Conservation (phyloP, 2,888 invertebrate genomes). For the Trachelus iudaicus region DNA sequence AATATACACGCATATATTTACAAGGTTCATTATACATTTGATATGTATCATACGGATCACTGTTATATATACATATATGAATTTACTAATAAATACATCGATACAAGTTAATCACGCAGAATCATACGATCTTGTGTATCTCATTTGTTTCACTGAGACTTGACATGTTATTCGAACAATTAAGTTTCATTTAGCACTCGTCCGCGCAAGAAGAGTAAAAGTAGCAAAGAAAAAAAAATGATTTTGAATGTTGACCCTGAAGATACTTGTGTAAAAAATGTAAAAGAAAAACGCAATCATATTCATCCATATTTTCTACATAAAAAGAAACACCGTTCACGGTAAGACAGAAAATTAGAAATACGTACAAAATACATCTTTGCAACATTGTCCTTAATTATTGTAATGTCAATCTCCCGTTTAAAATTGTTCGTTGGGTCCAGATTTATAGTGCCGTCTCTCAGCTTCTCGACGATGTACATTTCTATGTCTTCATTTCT, state of each 20-base stretch:
- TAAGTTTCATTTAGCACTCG: too few relatives aligned
- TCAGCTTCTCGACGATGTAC: not conserved
- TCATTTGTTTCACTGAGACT: not conserved
- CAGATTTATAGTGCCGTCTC: not conserved
- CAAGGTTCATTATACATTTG: constrained; percentile 33
- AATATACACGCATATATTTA: constrained; percentile 21
- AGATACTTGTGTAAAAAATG: not conserved
- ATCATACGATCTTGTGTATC: not conserved
- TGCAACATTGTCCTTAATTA: not conserved
- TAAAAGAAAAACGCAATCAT: not conserved
- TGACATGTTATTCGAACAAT: too few relatives aligned
- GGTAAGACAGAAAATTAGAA: not conserved
- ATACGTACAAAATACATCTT: not conserved
- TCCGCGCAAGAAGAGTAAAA: too few relatives aligned
- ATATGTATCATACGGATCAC: constrained; percentile 33
- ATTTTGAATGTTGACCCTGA: not conserved
- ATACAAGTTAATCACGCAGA: constrained; percentile 11
- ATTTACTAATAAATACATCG: constrained; percentile 42
- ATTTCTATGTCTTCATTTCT: not conserved
- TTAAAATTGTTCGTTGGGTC: not conserved
- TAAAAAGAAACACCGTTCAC: not conserved
- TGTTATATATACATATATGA: constrained; percentile 39
- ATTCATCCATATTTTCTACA: not conserved
- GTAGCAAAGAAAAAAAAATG: too few relatives aligned
- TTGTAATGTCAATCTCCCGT: not conserved